Conservation (phyloP, 2,113 vertebrate genomes). For the Coptodon bakossiorum region DNA sequence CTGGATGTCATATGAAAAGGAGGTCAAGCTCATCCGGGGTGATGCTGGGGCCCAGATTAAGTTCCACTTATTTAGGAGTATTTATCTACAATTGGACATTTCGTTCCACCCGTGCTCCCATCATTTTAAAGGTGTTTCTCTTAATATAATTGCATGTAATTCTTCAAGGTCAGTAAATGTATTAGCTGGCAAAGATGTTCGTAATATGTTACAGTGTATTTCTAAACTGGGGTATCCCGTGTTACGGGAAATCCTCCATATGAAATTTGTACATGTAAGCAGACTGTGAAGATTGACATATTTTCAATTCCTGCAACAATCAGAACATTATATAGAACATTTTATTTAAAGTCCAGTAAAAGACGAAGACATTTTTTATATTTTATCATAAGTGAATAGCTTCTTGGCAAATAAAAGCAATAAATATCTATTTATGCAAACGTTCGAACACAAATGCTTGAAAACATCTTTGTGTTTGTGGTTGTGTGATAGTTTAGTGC, state of each 20-base stretch:
- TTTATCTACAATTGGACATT: slow-evolving; percentile 4
- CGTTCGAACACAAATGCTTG: not conserved
- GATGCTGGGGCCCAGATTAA: slow-evolving; percentile 29
- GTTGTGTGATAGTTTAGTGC: not conserved
- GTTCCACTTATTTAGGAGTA: slow-evolving; percentile 13
- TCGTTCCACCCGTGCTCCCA: not conserved
- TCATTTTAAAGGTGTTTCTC: not conserved
- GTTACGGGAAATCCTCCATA: not conserved
- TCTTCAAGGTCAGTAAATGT: not conserved
- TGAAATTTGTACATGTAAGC: not conserved
- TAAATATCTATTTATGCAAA: not conserved
- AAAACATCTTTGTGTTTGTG: not conserved
- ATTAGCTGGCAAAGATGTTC: not conserved
- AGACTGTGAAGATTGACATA: not conserved
- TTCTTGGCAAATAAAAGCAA: not conserved
- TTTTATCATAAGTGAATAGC: not conserved
- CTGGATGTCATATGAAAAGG: slow-evolving; percentile 34
- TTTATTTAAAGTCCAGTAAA: not conserved
- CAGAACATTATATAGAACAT: not conserved
- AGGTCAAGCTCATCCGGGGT: slow-evolving; percentile 39
- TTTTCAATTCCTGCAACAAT: not conserved
- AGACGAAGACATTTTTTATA: not conserved
- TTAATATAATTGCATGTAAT: not conserved
- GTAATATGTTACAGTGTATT: not conserved
- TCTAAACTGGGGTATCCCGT: not conserved